phyloP scores from a whole-genome alignment of 2,113 vertebrate species.

The Delphinapterus leucas region DNA sequence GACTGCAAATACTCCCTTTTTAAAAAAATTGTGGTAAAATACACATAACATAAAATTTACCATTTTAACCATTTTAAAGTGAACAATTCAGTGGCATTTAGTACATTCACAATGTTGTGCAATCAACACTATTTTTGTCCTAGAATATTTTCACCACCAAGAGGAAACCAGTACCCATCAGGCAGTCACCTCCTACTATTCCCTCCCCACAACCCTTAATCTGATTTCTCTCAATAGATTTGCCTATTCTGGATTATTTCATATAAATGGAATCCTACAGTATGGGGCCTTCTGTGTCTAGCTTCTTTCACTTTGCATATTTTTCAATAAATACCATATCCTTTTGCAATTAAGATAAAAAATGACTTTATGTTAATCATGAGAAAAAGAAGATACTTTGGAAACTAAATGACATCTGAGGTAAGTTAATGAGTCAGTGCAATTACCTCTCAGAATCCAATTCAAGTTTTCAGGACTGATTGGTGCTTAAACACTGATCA shows the following conservation, averaged over 20 bases:
- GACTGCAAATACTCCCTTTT: not conserved
- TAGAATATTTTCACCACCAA: not conserved
- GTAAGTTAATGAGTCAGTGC: conserved; percentile 21
- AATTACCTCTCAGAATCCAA: conserved; percentile 47
- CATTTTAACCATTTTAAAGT: not conserved
- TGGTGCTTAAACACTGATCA: conserved; percentile 33
- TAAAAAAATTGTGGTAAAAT: not conserved
- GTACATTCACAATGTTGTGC: not conserved
- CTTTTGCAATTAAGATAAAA: conserved; percentile 23
- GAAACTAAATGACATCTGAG: conserved; percentile 22
- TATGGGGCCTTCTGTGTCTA: not conserved
- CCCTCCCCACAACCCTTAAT: not conserved
- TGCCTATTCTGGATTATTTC: not conserved
- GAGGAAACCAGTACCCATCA: not conserved
- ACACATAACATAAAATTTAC: not conserved
- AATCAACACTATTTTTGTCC: not conserved
- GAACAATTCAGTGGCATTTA: not conserved
- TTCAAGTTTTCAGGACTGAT: conserved; percentile 53
- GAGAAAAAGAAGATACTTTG: conserved; percentile 24
- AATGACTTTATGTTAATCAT: not conserved
- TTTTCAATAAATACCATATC: conserved; percentile 47
- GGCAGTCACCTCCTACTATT: not conserved
- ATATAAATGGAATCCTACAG: not conserved
- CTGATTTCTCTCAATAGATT: not conserved
- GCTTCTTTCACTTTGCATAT: not conserved